Percentiles rank a stretch among this genome's conserved stretches.
phyloP scores from a whole-genome alignment of 2,113 vertebrate species.

The Thalassoma bifasciatum region DNA sequence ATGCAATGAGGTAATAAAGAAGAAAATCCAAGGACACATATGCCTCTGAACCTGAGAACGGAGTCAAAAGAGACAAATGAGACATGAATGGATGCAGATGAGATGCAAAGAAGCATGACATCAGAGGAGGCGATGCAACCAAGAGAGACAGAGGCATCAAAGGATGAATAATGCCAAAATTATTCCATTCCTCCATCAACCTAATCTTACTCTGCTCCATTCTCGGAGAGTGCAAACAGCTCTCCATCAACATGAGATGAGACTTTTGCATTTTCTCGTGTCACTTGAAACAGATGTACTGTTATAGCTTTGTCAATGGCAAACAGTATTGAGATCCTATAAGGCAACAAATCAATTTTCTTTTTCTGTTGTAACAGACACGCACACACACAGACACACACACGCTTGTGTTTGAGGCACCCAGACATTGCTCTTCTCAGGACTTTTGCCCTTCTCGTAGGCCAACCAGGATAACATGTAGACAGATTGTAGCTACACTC shows the following conservation, averaged over 20 bases:
- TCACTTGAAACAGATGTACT: constrained; percentile 63
- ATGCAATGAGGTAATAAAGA: constrained; percentile 57
- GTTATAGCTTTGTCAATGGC: constrained; percentile 57
- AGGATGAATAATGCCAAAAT: constrained; percentile 70
- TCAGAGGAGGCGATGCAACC: constrained; percentile 56
- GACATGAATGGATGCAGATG: constrained; percentile 72
- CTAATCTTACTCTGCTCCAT: constrained; percentile 53
- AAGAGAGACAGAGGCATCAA: constrained; percentile 62
- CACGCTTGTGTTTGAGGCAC: not conserved
- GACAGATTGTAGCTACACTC: not conserved
- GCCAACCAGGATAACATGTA: constrained; percentile 11
- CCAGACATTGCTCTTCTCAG: not conserved
- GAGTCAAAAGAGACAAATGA: constrained; percentile 68
- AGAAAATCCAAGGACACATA: constrained; percentile 54
- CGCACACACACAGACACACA: not conserved
- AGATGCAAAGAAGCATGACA: constrained; percentile 75
- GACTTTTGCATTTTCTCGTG: constrained; percentile 45
- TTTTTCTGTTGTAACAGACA: not conserved
- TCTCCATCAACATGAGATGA: constrained; percentile 67
- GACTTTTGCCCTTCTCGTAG: no score
- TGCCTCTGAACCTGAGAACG: constrained; percentile 35
- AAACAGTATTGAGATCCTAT: constrained; percentile 30
- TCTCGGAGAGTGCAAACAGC: constrained; percentile 64
- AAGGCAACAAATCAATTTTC: constrained; percentile 14
- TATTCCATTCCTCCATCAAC: constrained; percentile 56